Evolutionary conservation across 2,797 vertebrate genomes (phyloP).

Genomic region (Pipistrellus pygmaeus): DNA sequence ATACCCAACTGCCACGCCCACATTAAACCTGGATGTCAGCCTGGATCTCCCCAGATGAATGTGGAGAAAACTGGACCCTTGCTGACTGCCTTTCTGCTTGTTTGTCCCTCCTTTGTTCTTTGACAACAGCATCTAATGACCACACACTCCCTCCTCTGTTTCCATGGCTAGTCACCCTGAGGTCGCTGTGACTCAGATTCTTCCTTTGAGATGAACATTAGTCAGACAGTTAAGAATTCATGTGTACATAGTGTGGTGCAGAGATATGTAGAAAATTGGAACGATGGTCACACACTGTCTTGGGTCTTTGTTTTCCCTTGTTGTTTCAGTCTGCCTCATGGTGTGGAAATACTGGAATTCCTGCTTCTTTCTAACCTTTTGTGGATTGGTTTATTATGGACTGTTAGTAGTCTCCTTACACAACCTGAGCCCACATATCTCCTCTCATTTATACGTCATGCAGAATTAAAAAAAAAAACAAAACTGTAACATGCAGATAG

Average conservation of each 20-base stretch:
- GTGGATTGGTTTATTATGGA: not conserved
- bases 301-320: not conserved
- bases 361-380: not conserved
- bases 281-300: not conserved
- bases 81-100: not conserved
- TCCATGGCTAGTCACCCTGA: conserved; percentile 25
- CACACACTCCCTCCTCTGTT: conserved; percentile 7
- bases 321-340: not conserved
- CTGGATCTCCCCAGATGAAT: conserved; percentile 21
- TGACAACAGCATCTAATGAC: conserved; percentile 56
- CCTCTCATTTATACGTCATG: not conserved
- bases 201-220: conserved; percentile 44
- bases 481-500: not conserved
- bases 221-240: conserved; percentile 36
- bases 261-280: not conserved
- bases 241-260: not conserved
- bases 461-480: not conserved
- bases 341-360: not conserved
- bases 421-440: not conserved
- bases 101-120: conserved; percentile 44
- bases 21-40: conserved; percentile 13
- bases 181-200: conserved; percentile 54
- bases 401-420: not conserved
- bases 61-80: not conserved
- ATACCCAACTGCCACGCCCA: not conserved